Evolutionary conservation across 2,888 invertebrate genomes (phyloP), one percentile per base, ranked within the genome.

Genomic region (Deroplatys truncata): DNA sequence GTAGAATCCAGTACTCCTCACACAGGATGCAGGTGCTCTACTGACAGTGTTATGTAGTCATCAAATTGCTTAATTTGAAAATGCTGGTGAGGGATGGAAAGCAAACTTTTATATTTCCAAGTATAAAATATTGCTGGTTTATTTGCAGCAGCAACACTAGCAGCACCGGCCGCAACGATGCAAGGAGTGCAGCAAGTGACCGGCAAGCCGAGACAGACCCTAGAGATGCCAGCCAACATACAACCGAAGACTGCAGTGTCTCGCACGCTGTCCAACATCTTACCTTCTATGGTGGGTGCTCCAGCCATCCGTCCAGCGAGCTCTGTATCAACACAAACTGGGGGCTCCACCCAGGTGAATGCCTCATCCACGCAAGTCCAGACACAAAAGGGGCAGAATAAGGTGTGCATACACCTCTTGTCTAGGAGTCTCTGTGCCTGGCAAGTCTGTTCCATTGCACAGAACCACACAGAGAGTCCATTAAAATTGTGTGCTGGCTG

Each of bases 241-340:
- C 91, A 94, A 88, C 94, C 95, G 2, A 95, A 95, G 92, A 93
- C 94, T 89, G 90, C 89, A 15, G 92, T 93, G 0, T 93, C 94
- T 31, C 93, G 95, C 0, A 94, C 94, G 9, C 92, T 95, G 84
- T 94, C 94, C 89, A 95, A 94, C 92, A 96, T 97, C 89, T 92
- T 96, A 91, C 96, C 97, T 93, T 94, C 93, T 93, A 93, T 93
- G 15, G 91, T 93, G 13, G 92, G 93, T 84, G 93, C 94, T 92
- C 94, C 94, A 28, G 95, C 95, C 91, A 96, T 97, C 91, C 94
- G 98, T 88, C 97, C 98, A 0, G 97, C 94, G 8, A 96, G 97
- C 91, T 97, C 97, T 0, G 98, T 98, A 20, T 97, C 98, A 10
- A 98, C 98, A 0, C 98, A 98, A 93, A 98, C 98, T 0, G 93